Evolutionary conservation across 2,888 invertebrate genomes (phyloP).

Genomic region (Plebejus anna): DNA sequence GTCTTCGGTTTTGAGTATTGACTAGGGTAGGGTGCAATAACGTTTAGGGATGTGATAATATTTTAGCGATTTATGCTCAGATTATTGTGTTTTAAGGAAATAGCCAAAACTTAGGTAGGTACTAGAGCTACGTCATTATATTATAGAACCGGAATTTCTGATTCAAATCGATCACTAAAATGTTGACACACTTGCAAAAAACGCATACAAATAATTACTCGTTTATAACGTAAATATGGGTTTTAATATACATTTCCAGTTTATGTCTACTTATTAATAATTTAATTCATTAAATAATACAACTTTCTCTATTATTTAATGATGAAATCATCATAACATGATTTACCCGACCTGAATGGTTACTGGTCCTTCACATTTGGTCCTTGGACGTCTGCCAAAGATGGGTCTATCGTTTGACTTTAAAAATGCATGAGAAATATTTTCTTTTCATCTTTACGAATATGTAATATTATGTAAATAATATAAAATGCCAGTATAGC

Average conservation of each 20-base stretch:
- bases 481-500: background rate
- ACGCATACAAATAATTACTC: too few relatives aligned
- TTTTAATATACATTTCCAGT: background rate
- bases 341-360: background rate
- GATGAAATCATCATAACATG: background rate
- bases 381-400: slow-evolving; percentile 1
- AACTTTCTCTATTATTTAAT: background rate
- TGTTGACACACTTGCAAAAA: too few relatives aligned
- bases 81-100: too few relatives aligned
- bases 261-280: background rate
- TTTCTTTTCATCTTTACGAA: background rate
- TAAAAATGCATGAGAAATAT: background rate
- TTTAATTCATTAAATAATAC: background rate
- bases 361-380: background rate
- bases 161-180: too few relatives aligned
- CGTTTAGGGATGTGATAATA: too few relatives aligned
- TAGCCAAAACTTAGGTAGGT: too few relatives aligned
- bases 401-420: background rate
- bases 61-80: too few relatives aligned
- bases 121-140: too few relatives aligned
- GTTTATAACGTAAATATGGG: background rate
- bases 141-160: too few relatives aligned
- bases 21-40: too few relatives aligned
- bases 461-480: background rate
- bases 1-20: background rate